These are phyloP conservation scores for Craseonycteris thonglongyai DNA, from an alignment of 2,113 vertebrate species.

Conservation along the genomic window DNA sequence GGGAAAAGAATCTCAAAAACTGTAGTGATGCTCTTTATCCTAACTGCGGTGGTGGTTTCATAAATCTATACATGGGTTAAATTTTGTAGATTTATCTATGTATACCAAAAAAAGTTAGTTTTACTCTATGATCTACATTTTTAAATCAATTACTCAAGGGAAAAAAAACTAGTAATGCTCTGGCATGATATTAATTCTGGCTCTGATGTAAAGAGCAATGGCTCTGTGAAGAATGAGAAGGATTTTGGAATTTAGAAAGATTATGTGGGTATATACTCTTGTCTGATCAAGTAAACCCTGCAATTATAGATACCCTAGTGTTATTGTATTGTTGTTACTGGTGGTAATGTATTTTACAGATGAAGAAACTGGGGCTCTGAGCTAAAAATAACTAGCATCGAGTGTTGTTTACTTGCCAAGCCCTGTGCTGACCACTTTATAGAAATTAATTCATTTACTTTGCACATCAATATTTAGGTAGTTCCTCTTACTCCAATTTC, in stretches of 20 bases:
- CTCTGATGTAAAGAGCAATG: not conserved
- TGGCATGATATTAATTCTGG: not conserved
- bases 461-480: not conserved
- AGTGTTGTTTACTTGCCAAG: not conserved
- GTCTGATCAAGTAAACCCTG: not conserved
- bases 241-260: not conserved
- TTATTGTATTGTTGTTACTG: not conserved
- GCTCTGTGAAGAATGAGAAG: not conserved
- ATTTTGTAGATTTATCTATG: not conserved
- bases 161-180: not conserved
- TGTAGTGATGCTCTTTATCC: not conserved
- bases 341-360: not conserved
- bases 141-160: not conserved
- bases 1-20: conserved; percentile 15
- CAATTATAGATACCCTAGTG: not conserved
- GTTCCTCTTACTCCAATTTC: not conserved
- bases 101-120: not conserved
- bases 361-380: not conserved
- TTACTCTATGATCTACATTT: conserved; percentile 2
- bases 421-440: not conserved
- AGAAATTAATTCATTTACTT: not conserved
- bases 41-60: not conserved
- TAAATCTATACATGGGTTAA: not conserved
- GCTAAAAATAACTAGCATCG: not conserved
- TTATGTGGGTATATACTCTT: not conserved